Percentiles rank a stretch among this genome's conserved stretches.
phyloP scores from a whole-genome alignment of 2,797 vertebrate genomes.

The Cheirogaleus major region DNA sequence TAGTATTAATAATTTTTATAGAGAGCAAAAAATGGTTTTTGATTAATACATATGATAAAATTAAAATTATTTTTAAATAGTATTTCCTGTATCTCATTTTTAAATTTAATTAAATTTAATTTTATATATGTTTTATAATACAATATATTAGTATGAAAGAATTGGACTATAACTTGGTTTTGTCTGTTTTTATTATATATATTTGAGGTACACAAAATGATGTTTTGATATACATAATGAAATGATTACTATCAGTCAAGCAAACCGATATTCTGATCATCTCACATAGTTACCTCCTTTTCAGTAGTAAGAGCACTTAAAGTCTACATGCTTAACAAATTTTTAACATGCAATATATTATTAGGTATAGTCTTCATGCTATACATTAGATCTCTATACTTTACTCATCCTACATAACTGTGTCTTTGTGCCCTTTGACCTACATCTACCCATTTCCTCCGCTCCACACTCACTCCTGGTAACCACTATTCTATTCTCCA shows the following conservation, averaged over 20 bases:
- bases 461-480: too few relatives aligned
- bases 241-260: neutral
- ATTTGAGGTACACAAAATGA: neutral
- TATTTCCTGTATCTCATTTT: neutral
- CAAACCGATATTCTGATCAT: neutral
- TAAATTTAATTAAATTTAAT: neutral
- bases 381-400: neutral
- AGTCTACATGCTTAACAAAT: neutral
- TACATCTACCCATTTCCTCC: neutral
- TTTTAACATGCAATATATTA: neutral
- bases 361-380: neutral
- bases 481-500: neutral
- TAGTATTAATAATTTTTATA: neutral
- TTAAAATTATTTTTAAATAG: neutral
- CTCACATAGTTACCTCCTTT: neutral
- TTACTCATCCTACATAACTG: neutral
- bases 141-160: neutral
- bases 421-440: neutral
- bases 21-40: neutral
- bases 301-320: neutral
- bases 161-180: too few relatives aligned
- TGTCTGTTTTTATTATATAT: neutral
- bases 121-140: neutral
- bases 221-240: neutral
- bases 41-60: neutral